Conservation (phyloP, 1,140 invertebrate genomes). For the Copidosoma floridanum region DNA sequence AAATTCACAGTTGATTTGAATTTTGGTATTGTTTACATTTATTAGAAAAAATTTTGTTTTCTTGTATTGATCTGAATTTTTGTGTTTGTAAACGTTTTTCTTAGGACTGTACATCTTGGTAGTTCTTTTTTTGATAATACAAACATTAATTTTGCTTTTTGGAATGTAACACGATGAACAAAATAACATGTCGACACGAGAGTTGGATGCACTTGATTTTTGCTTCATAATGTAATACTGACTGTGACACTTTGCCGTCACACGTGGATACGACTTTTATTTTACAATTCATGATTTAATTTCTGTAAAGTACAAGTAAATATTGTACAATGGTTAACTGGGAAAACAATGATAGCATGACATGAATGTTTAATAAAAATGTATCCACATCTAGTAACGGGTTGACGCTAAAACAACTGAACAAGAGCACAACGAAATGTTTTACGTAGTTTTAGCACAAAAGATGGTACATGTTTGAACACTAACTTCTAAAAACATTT, state of each 20-base stretch:
- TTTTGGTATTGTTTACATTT: slow-evolving; percentile 24
- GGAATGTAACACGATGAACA: slow-evolving; percentile 50
- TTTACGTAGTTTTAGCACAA: slow-evolving; percentile 5
- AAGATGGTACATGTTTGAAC: slow-evolving; percentile 14
- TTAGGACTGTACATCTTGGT: slow-evolving; percentile 26
- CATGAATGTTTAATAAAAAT: neutral
- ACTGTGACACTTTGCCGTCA: slow-evolving; percentile 49
- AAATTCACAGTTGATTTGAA: too few species aligned
- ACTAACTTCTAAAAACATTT: slow-evolving; percentile 14
- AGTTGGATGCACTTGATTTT: slow-evolving; percentile 33
- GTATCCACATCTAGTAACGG: neutral
- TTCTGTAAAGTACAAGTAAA: slow-evolving; percentile 18
- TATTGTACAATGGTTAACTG: too few species aligned
- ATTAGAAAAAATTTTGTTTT: slow-evolving; percentile 21
- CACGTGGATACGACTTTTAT: slow-evolving; percentile 21
- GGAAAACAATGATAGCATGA: too few species aligned
- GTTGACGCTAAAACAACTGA: neutral
- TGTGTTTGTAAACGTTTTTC: neutral
- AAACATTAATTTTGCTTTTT: slow-evolving; percentile 35
- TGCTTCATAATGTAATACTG: slow-evolving; percentile 49
- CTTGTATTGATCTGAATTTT: neutral
- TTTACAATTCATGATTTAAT: slow-evolving; percentile 33
- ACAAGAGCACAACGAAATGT: neutral
- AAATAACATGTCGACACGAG: slow-evolving; percentile 37
- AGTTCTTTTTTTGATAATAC: neutral